Conservation (phyloP, 35 echinoderm and acorn worm genomes). For the Nesometra sesokonis region DNA sequence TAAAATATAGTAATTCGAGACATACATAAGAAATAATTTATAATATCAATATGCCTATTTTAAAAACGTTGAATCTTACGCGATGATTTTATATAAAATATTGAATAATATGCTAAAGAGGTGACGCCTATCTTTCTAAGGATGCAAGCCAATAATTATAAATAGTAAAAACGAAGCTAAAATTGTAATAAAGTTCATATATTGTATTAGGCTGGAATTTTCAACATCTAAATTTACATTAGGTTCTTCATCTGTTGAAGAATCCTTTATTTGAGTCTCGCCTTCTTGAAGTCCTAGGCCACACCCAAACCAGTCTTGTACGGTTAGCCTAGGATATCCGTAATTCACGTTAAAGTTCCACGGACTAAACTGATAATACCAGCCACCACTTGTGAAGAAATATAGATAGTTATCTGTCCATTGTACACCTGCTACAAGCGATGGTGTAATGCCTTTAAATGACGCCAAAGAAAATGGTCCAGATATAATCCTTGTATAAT, state of each 20-base stretch:
- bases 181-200: background rate
- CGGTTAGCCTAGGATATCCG: conserved; percentile 19
- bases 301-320: conserved; percentile 47
- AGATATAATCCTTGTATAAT: background rate
- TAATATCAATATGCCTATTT: no score
- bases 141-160: no score
- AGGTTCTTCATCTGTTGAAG: background rate
- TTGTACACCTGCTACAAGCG: conserved; percentile 16
- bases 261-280: no score
- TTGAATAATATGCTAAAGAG: no score
- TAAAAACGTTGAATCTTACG: no score
- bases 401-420: conserved; percentile 51
- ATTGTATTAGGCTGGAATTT: background rate
- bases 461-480: conserved; percentile 18
- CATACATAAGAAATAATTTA: no score
- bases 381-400: conserved; percentile 33
- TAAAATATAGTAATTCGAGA: no score
- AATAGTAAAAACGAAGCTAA: background rate
- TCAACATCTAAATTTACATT: background rate
- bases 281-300: background rate
- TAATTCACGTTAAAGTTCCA: conserved; percentile 34
- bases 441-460: conserved; percentile 10
- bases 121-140: no score
- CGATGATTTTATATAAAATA: no score
- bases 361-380: conserved; percentile 39